Evolutionary conservation across 2,888 invertebrate species (phyloP), one percentile per base, ranked within the genome.

Genomic region (Aquatica leii): DNA sequence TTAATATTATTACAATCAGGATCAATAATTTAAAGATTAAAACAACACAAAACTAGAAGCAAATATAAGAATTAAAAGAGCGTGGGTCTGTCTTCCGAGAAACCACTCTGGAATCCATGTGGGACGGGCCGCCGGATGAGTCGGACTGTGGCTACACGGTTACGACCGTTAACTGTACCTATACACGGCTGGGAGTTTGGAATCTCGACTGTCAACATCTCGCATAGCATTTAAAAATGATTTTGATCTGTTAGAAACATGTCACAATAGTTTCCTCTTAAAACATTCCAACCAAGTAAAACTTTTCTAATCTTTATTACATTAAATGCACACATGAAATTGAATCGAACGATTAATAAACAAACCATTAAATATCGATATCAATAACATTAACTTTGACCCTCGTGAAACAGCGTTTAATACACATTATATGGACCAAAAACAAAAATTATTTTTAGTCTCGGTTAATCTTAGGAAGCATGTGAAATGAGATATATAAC

Each of bases 41-140:
- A 24, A 24, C 24, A 24, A 24, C 24, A 24, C 4, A 41, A 41
- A 12, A 3, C 8, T 5, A 41, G 41, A 5, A 41, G 12, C 15
- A 41, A 12, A 15, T n/a, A 14, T 41, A 41, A 5, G 14, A 41
- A 5, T 6, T 41, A 40, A 37, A 20, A 48, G 64, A 66, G 66
- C 64, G 70, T 69, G 67, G 66, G 68, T 67, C 73, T 66, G 54
- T 59, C 58, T 74, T 75, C 73, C 69, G 65, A 73, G 75, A 74
- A 75, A 69, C 69, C 73, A 73, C 73, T 71, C 69, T 74, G 76
- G 75, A 75, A 77, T 76, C 72, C 74, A 70, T 63, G 75, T 77
- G 76, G 76, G 77, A 69, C 74, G 74, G 72, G 69, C 71, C 65
- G 68, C 78, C 82, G 77, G 73, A 71, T 69, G 68, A 68, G 64